Percentiles rank a stretch among this genome's conserved stretches.
phyloP scores from a whole-genome alignment of 2,113 vertebrate species.

The Pelobates fuscus region DNA sequence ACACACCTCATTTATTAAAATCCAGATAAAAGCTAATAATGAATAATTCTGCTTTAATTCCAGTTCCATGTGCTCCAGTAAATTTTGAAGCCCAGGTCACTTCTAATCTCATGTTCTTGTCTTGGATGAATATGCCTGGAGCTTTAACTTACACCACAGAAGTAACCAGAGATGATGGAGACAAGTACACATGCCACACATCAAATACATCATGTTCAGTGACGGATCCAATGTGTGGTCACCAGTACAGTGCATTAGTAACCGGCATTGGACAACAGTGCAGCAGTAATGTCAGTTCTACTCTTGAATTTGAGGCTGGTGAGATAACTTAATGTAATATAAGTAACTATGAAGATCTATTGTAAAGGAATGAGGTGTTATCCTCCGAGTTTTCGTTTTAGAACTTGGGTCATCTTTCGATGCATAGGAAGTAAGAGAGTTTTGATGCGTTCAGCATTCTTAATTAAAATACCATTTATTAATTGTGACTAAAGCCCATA shows the following conservation, averaged over 20 bases:
- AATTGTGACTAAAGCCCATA: too few species aligned
- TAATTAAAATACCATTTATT: too few species aligned
- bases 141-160: conserved; percentile 30
- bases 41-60: not conserved
- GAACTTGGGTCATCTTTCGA: too few species aligned
- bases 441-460: too few species aligned
- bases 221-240: conserved; percentile 62
- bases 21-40: too few species aligned
- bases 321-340: conserved; percentile 30
- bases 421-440: too few species aligned
- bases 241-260: conserved; percentile 63
- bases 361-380: too few species aligned
- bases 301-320: conserved; percentile 65
- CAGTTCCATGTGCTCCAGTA: conserved; percentile 67
- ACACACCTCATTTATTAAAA: too few species aligned
- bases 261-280: conserved; percentile 57
- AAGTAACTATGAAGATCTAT: not conserved
- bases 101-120: not conserved
- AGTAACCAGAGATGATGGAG: conserved; percentile 32
- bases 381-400: too few species aligned
- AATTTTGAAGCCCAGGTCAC: conserved; percentile 1
- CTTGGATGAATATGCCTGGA: conserved; percentile 7
- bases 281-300: conserved; percentile 48
- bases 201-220: conserved; percentile 55
- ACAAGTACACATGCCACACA: conserved; percentile 55